Base-by-base conservation (phyloP, 23 tunicate genomes). In the Corella eumyota region DNA sequence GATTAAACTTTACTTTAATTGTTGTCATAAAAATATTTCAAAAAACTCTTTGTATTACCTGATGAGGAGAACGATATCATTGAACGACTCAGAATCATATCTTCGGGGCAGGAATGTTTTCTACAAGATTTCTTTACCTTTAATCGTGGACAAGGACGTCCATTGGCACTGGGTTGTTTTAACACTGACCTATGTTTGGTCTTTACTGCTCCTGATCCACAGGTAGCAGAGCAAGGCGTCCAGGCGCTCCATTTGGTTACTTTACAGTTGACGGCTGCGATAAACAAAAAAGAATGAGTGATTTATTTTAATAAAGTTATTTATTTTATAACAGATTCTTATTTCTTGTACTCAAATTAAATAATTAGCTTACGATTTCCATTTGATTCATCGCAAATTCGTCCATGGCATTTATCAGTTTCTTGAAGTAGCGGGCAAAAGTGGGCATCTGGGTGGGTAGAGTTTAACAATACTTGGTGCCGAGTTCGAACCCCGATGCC, bases 171-270 rank as follows among this genome's bases (percentile, higher is more conserved):
- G 0, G 85, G 85, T 20, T 64, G 72, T 7, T 71, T 59, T 48
- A 64, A 2, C 27, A 86, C 44, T 29, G 55, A 2, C 44, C 95
- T 35, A 36, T 62, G 69, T 38, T 66, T 71, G 28, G 74, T 77
- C 32, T 73, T 71, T 1, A 58, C 70, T 58, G 75, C 79, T 6
- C 26, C 55, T 9, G 40, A 45, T 37, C 95, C 95, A 70, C 95
- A 86, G 6, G 85, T 65, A 34, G 82, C 81, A 17, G 85, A 70
- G 45, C 95, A 86, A 2, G 79, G 79, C 0, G 85, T 86, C 95
- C 95, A 86, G 19, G 73, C 45, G 32, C 95, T 63, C 95, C 95
- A 86, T 25, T 56, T 69, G 11, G 85, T 70, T 20, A 86, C 80
- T 64, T 77, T 77, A 70, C 95, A 86, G 1, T 73, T 37, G 50